Evolutionary conservation across 2,888 invertebrate genomes (phyloP), one percentile per base, ranked within the genome.

Genomic region (Cancer borealis): DNA sequence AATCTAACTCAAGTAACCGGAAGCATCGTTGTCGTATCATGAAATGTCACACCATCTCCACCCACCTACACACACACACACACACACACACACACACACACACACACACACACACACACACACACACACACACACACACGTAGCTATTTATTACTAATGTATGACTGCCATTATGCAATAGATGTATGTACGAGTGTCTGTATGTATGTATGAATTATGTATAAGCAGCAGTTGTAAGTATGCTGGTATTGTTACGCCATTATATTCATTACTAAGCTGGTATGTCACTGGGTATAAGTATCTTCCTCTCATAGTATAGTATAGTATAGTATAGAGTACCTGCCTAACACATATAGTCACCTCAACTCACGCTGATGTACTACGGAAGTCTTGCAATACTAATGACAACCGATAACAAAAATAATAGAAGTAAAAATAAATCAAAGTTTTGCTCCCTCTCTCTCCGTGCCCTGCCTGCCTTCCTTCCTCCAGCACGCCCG

Each of bases 41-140:
- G 39, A 39, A 39, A 39, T 0, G 39, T 39, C n/a, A n/a, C n/a
- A n/a, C n/a, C n/a, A n/a, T n/a, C 39, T 39, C 39, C 5, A n/a
- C 66, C 21, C 73, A 66, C 60, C 12, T 4, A 21, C 12, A 66
- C 60, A 66, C 60, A 66, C 60, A 66, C 60, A 66, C 60, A 66
- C 60, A 17, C 60, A 17, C 60, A 17, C 60, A 17, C 60, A 17
- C 60, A 17, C 46, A 49, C n/a, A 91, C 46, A 91, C 12, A 54
- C 30, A 90, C 4, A 90, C 14, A 47, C 26, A 90, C 30, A 90
- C 26, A 90, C 30, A 90, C 26, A 90, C 47, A 46, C n/a, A 66
- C 3, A 66, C n/a, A 66, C n/a, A 3, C 21, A 66, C 92, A 47
- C 46, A 84, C 84, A 46, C 26, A 92, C 46, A 21, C 17, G 21